A percentile compares a stretch with the other conserved stretches of the same genome.
These are phyloP conservation scores for Oligia strigilis DNA, from an alignment of 2,888 invertebrate species.

Conservation along the genomic window DNA sequence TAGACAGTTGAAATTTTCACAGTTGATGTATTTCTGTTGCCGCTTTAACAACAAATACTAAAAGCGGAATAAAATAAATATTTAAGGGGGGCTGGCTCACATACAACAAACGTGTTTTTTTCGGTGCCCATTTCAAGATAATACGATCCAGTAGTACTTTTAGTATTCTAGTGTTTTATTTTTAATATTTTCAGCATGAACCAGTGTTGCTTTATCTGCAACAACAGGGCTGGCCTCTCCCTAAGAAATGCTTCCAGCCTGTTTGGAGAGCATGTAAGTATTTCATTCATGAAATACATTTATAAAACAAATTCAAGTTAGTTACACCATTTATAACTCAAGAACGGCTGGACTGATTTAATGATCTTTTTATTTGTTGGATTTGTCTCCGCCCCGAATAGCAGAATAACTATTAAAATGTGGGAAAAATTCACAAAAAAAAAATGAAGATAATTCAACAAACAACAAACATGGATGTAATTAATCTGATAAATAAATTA, in stretches of 20 bases:
- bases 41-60: too few relatives aligned
- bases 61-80: too few relatives aligned
- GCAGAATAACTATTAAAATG: background rate
- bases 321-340: too few relatives aligned
- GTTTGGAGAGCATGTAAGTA: conserved; percentile 77
- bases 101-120: background rate
- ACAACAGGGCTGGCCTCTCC: conserved; percentile 81
- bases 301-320: background rate
- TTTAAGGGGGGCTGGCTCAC: too few relatives aligned
- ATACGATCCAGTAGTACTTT: background rate
- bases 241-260: conserved; percentile 71
- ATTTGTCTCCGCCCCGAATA: background rate
- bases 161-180: background rate
- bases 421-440: background rate
- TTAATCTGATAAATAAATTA: too few relatives aligned
- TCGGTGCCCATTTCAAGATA: background rate
- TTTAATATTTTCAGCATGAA: conserved; percentile 79
- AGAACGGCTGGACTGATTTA: too few relatives aligned
- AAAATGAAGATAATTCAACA: background rate
- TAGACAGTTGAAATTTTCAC: too few relatives aligned
- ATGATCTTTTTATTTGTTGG: background rate
- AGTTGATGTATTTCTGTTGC: too few relatives aligned
- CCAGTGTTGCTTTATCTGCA: conserved; percentile 91
- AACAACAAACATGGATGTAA: too few relatives aligned
- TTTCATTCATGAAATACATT: background rate